A percentile compares a stretch with the other conserved stretches of the same genome.
phyloP scores from a whole-genome alignment of 1,140 invertebrate genomes.

The Tetraneura akinire region DNA sequence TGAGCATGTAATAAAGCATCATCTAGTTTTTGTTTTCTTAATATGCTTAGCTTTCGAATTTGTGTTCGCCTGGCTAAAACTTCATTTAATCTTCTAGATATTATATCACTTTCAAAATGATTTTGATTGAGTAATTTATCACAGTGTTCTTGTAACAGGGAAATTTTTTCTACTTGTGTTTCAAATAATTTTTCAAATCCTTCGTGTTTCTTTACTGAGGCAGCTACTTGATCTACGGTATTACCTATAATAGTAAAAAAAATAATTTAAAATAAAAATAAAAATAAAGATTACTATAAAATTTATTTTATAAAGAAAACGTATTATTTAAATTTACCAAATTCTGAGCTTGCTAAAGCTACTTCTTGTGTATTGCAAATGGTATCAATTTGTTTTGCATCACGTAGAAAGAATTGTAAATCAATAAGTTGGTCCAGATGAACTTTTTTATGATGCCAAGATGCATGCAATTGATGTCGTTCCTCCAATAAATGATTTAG shows the following conservation, averaged over 20 bases:
- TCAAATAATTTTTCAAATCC: slow-evolving; percentile 84
- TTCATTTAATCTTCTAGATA: slow-evolving; percentile 71
- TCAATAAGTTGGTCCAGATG: slow-evolving; percentile 93
- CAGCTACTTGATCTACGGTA: slow-evolving; percentile 83
- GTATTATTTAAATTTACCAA: slow-evolving; percentile 59
- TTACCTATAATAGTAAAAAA: slow-evolving; percentile 57
- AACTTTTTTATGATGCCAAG: slow-evolving; percentile 88
- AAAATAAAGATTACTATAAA: not conserved
- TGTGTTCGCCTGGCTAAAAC: slow-evolving; percentile 72
- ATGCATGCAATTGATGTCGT: slow-evolving; percentile 74
- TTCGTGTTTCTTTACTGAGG: slow-evolving; percentile 85
- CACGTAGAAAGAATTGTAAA: slow-evolving; percentile 90
- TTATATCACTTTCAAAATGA: slow-evolving; percentile 91
- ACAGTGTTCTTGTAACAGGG: slow-evolving; percentile 81
- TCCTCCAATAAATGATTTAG: slow-evolving; percentile 76
- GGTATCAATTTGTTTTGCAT: slow-evolving; percentile 91
- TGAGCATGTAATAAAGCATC: slow-evolving; percentile 83
- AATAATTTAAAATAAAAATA: not conserved
- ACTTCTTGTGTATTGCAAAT: slow-evolving; percentile 87
- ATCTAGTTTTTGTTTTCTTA: slow-evolving; percentile 69
- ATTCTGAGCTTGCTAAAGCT: slow-evolving; percentile 65
- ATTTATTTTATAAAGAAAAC: slow-evolving; percentile 16
- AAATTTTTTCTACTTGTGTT: slow-evolving; percentile 85
- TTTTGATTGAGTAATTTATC: slow-evolving; percentile 85
- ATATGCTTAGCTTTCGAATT: slow-evolving; percentile 70